A percentile compares a stretch with the other conserved stretches of the same genome.
phyloP scores from a whole-genome alignment of 2,888 invertebrate genomes.

The Folsomia candida region DNA sequence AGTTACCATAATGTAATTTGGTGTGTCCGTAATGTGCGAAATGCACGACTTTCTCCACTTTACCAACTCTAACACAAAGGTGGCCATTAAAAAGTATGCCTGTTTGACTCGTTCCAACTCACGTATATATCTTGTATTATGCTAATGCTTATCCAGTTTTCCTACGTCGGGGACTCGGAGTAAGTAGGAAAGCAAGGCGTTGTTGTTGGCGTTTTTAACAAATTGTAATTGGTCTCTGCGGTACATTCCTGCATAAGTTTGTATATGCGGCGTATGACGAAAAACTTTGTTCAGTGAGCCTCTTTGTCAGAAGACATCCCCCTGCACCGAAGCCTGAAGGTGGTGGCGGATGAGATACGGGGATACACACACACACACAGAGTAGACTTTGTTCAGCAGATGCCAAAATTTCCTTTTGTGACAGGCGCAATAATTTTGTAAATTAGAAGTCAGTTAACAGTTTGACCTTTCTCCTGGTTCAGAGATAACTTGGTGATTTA shows the following conservation, averaged over 20 bases:
- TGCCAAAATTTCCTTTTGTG: background rate
- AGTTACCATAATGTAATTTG: background rate
- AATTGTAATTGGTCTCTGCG: constrained; percentile 15
- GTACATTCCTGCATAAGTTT: constrained; percentile 5
- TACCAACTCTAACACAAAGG: background rate
- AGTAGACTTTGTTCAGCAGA: background rate
- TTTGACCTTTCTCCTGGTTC: background rate
- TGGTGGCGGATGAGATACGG: no score
- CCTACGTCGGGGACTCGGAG: background rate
- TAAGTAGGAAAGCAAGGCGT: background rate
- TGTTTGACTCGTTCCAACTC: background rate
- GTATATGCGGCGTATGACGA: background rate
- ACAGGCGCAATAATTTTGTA: background rate
- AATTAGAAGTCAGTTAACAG: background rate
- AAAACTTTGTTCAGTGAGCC: background rate
- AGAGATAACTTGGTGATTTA: background rate
- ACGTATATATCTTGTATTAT: background rate
- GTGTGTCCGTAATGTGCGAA: background rate
- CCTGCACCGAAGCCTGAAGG: no score
- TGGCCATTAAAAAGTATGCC: background rate
- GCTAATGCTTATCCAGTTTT: constrained; percentile 5
- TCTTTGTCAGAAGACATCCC: background rate
- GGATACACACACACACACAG: no score
- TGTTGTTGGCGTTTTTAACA: background rate
- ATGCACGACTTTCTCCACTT: background rate